Conservation (phyloP, 2,888 invertebrate genomes). For the Ormyrus labotus region DNA sequence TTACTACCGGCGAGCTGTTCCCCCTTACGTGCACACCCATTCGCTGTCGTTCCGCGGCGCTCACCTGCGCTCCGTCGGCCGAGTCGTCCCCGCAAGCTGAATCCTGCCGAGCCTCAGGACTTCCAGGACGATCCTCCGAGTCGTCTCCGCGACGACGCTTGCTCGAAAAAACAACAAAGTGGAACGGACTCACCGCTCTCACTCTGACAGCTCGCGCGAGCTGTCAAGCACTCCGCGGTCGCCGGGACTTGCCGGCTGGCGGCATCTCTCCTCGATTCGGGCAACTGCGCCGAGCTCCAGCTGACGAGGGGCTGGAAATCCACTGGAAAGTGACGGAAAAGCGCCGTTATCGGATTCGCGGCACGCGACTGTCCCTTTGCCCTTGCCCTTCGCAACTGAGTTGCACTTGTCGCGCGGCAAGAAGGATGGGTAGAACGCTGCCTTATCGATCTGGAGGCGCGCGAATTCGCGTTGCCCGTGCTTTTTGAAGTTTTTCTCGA, state of each 20-base stretch:
- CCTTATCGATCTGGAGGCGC: too few species aligned
- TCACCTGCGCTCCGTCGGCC: slow-evolving; percentile 10
- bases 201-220: slow-evolving; percentile 68
- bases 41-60: not conserved
- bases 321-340: too few species aligned
- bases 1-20: slow-evolving; percentile 73
- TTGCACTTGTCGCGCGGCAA: too few species aligned
- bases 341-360: too few species aligned
- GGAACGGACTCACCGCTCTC: slow-evolving; percentile 56
- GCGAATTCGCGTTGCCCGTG: too few species aligned
- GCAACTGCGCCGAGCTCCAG: not conserved
- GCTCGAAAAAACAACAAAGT: slow-evolving; percentile 62
- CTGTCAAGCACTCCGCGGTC: slow-evolving; percentile 39
- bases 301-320: too few species aligned
- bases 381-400: too few species aligned
- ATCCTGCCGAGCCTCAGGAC: not conserved
- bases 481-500: too few species aligned
- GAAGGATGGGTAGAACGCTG: too few species aligned
- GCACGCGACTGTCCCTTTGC: too few species aligned
- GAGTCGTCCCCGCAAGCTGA: slow-evolving; percentile 29
- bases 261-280: slow-evolving; percentile 8
- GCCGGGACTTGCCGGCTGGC: slow-evolving; percentile 8
- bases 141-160: not conserved
- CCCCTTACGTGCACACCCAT: slow-evolving; percentile 72
- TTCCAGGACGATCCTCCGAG: not conserved